Conservation (phyloP, 2,797 vertebrate species). For the Gallinago solitaria region DNA sequence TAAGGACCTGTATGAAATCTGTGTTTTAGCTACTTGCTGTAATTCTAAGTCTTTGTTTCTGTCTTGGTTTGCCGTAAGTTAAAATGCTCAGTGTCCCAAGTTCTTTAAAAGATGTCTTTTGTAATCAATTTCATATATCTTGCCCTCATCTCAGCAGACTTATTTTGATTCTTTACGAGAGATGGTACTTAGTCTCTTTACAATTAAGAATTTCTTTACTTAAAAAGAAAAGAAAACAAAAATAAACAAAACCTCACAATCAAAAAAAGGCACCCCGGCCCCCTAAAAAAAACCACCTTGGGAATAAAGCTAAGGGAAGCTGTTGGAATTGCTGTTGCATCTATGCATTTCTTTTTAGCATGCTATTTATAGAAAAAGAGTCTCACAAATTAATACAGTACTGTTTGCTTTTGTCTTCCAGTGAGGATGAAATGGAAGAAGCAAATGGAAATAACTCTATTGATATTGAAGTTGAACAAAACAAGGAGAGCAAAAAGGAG, state of each 20-base stretch:
- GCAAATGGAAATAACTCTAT: slow-evolving; percentile 77
- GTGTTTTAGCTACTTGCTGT: background rate
- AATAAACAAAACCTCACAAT: background rate
- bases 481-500: slow-evolving; percentile 91
- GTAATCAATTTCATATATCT: background rate
- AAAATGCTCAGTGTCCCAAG: background rate
- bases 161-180: background rate
- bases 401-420: slow-evolving; percentile 73
- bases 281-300: background rate
- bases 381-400: background rate
- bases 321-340: background rate
- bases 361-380: background rate
- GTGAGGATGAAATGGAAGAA: slow-evolving; percentile 90
- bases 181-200: background rate
- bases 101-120: background rate
- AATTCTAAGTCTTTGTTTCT: background rate
- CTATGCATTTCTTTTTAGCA: background rate
- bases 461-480: slow-evolving; percentile 83
- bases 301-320: background rate
- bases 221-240: background rate
- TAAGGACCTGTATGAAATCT: background rate
- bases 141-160: background rate
- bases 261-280: too few species aligned
- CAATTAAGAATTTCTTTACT: background rate
- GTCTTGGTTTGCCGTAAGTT: background rate